phyloP scores from a whole-genome alignment of 1,140 invertebrate species.

The Saxidomus purpurata region DNA sequence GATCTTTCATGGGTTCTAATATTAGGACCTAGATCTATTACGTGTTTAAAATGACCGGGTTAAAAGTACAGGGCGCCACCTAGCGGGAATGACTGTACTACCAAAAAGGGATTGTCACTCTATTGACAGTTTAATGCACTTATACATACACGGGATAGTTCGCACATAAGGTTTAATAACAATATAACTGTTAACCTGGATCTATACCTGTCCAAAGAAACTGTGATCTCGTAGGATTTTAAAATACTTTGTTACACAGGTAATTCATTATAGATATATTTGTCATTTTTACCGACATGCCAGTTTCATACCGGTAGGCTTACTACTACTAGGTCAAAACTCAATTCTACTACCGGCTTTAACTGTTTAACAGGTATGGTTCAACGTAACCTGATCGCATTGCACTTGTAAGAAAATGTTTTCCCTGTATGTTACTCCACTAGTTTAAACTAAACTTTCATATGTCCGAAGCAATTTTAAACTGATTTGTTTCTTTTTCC shows the following conservation, averaged over 20 bases:
- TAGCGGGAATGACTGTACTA: conserved; percentile 6
- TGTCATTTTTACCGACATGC: not conserved
- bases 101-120: conserved; percentile 12
- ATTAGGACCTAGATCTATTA: too few species aligned
- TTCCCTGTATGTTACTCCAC: too few species aligned
- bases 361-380: not conserved
- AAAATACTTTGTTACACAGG: not conserved
- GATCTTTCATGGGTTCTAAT: too few species aligned
- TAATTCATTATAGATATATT: too few species aligned
- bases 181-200: not conserved
- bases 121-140: conserved; percentile 12
- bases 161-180: not conserved
- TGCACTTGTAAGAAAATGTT: too few species aligned
- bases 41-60: not conserved
- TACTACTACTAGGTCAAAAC: not conserved
- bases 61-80: not conserved
- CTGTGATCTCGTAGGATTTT: not conserved
- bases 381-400: not conserved
- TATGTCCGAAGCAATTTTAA: too few species aligned
- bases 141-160: not conserved
- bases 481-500: too few species aligned
- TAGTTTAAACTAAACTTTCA: too few species aligned
- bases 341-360: not conserved
- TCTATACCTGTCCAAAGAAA: not conserved
- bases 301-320: not conserved